Percentiles rank a stretch among this genome's conserved stretches.
phyloP scores from a whole-genome alignment of 2,113 vertebrate genomes.

The Formicarius rufipectus region DNA sequence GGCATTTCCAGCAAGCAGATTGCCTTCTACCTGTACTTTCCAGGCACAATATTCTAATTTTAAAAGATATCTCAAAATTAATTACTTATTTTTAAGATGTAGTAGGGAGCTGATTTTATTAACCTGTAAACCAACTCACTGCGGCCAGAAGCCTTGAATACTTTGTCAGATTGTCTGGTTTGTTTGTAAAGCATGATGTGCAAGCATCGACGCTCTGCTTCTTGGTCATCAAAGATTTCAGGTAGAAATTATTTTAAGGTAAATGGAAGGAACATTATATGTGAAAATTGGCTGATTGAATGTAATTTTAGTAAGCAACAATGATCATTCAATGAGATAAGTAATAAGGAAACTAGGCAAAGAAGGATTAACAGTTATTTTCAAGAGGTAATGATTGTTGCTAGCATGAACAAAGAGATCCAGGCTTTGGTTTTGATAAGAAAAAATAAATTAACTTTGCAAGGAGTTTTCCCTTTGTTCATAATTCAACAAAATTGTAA shows the following conservation, averaged over 20 bases:
- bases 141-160: background rate
- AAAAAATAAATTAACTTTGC: background rate
- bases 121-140: background rate
- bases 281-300: background rate
- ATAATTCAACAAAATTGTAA: background rate
- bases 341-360: background rate
- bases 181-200: background rate
- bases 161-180: background rate
- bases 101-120: background rate
- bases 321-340: background rate
- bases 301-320: background rate
- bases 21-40: background rate
- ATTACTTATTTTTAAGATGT: background rate
- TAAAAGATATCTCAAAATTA: background rate
- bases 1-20: background rate
- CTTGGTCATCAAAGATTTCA: background rate
- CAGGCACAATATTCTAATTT: background rate
- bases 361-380: background rate
- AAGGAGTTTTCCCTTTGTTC: background rate
- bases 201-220: background rate
- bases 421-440: background rate
- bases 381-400: background rate
- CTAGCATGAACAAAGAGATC: background rate
- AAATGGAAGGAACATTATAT: background rate
- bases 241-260: background rate